Base-by-base conservation (phyloP, 1,140 invertebrate genomes). In the Calliphora vicina region DNA sequence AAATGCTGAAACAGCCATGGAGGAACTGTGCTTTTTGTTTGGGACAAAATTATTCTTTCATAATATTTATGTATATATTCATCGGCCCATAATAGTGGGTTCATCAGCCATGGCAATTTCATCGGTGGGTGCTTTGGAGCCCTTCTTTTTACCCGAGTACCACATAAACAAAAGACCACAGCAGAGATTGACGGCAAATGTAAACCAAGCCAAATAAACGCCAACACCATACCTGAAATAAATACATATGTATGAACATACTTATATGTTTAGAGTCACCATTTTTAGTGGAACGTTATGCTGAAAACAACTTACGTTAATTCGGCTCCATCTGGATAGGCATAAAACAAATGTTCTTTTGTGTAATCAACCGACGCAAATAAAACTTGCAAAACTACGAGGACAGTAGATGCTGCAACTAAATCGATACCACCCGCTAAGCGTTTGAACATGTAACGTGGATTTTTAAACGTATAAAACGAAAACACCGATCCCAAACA, bases 391-490 rank as follows among this genome's bases (percentile, higher is more conserved):
- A 97, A 93, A 6, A 97, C 95, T 1, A 96, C 95, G 85, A 97
- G 92, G 13, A 94, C 93, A 82, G 94, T 94, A 20, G 93, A 93
- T 85, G 93, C 95, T 89, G 94, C 94, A 78, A 97, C 94, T 87
- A 97, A 94, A 86, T 97, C 95, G 84, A 97, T 95, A 20, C 96
- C 95, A 0, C 95, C 96, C 10, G 96, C 96, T 23, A 97, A 91
- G 43, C 97, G 92, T 89, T 97, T 97, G 91, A 97, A 97, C 94
- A 96, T 97, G 88, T 97, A 97, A 10, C 96, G 92, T 12, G 96
- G 95, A 88, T 97, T 96, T 83, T 93, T 92, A 88, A 97, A 96
- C 6, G 96, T 96, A 87, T 97, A 97, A 83, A 96, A 93, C 4
- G 96, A 96, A 90, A 97, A 97, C 1, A 93, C 92, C 72, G 96